Conservation (phyloP, 2,113 vertebrate genomes). For the Acrocephalus kingi region DNA sequence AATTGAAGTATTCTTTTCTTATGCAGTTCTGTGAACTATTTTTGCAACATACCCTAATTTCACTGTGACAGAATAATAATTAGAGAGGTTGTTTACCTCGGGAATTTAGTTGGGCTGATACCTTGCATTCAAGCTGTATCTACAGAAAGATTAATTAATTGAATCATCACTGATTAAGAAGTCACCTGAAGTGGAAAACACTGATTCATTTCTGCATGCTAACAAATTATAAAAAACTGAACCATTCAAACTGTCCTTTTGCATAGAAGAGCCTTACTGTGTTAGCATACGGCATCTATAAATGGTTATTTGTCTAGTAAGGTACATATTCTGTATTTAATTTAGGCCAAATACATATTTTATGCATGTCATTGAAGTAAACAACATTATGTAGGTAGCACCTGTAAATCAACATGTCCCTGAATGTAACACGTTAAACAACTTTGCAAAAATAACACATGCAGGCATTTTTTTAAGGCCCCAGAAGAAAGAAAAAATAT, state of each 20-base stretch:
- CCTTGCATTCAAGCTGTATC: background rate
- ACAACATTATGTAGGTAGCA: constrained; percentile 3
- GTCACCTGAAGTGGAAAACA: constrained; percentile 48
- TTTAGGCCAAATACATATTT: constrained; percentile 28
- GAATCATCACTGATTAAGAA: constrained; percentile 47
- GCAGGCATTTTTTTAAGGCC: background rate
- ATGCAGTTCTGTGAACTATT: background rate
- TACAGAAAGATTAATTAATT: constrained; percentile 48
- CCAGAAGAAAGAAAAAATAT: background rate
- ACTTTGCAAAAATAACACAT: constrained; percentile 8
- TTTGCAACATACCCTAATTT: constrained; percentile 16
- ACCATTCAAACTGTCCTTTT: background rate
- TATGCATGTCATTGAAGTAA: constrained; percentile 26
- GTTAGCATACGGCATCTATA: background rate
- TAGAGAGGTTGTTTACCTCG: background rate
- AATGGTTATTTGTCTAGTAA: constrained; percentile 26
- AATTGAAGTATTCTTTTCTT: background rate
- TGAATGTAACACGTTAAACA: background rate
- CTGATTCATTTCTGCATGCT: constrained; percentile 11
- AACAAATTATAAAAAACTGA: background rate
- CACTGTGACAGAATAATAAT: constrained; percentile 12
- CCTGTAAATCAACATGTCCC: constrained; percentile 34
- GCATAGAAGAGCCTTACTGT: background rate
- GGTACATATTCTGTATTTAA: constrained; percentile 5
- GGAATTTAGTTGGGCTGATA: constrained; percentile 7